phyloP scores from a whole-genome alignment of 92 coral and sea anemone species.

The Desmophyllum pertusum region DNA sequence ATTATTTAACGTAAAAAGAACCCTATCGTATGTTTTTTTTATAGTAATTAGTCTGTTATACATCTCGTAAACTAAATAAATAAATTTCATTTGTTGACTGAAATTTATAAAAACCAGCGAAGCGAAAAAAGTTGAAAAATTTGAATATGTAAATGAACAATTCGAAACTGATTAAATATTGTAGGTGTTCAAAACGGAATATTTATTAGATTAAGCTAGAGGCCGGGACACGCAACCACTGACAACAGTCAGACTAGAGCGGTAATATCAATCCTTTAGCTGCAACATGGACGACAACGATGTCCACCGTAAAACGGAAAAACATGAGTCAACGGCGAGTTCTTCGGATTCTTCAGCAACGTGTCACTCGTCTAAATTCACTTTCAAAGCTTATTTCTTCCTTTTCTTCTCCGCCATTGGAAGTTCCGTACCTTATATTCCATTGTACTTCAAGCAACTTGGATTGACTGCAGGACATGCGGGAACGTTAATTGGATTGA shows the following conservation, averaged over 20 bases:
- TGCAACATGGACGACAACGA: constrained; percentile 2
- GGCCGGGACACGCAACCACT: not conserved
- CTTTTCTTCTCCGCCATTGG: constrained; percentile 43
- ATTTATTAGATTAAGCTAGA: not conserved
- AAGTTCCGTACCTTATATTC: constrained; percentile 27
- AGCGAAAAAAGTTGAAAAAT: not conserved
- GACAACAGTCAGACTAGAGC: not conserved
- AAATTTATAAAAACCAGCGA: too few relatives aligned
- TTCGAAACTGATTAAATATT: not conserved
- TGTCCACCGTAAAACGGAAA: not conserved
- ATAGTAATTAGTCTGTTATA: too few relatives aligned
- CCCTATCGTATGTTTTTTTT: too few relatives aligned
- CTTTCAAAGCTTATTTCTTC: constrained; percentile 21
- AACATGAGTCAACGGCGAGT: not conserved
- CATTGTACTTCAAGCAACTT: constrained; percentile 54
- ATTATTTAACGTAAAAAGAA: too few relatives aligned
- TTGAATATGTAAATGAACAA: not conserved
- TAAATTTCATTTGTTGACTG: too few relatives aligned
- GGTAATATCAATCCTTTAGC: not conserved
- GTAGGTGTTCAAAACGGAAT: not conserved
- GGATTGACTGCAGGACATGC: constrained; percentile 52
- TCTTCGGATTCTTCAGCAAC: not conserved
- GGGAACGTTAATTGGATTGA: constrained; percentile 38
- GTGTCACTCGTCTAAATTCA: not conserved
- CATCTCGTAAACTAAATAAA: too few relatives aligned